Evolutionary conservation across 2,113 vertebrate species (phyloP), one percentile per base, ranked within the genome.

Genomic region (Saccopteryx leptura): DNA sequence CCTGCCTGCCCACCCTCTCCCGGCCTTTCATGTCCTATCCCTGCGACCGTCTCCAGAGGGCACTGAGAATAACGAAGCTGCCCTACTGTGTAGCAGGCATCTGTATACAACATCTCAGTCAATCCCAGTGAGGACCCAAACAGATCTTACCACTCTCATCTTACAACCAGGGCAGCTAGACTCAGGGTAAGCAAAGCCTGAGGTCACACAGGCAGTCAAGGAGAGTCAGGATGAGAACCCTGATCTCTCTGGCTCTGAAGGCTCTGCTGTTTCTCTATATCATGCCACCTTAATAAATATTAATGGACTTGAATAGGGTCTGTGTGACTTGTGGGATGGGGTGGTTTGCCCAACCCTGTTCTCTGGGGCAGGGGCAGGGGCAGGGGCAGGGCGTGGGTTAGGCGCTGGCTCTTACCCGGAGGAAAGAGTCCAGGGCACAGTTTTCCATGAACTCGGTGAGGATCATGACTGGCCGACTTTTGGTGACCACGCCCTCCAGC

Each of bases 361-460:
- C 52, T 48, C 52, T 56, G 3, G 17, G 60, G 26, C 24, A 72
- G 46, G 14, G 58, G 18, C 39, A 60, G 3, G 17, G 60, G 26
- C 24, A 72, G 46, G 14, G 58, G 18, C 39, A 60, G 33, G 60
- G 68, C 9, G 1, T 61, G 17, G n/a, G n/a, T 2, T 0, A 0
- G 1, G 54, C 56, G 54, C 46, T 24, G 33, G 86, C 68, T 8
- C 99, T 99, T 96, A 99, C 99, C 98, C 99, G 98, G 13, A 99
- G 98, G 98, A 99, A 99, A 28, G 99, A 99, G 95, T 99, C 99
- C 21, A 99, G 98, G 0, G 99, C 99, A 0, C 99, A 99, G 56
- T 99, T 99, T 98, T 99, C 99, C 99, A 99, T 99, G 98, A 99
- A 99, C 94, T 99, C 99, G 0, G 99, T 99, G 97, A 99, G 99